Base-by-base conservation (phyloP, 2,888 invertebrate species). In the Drosophila gaucha region DNA sequence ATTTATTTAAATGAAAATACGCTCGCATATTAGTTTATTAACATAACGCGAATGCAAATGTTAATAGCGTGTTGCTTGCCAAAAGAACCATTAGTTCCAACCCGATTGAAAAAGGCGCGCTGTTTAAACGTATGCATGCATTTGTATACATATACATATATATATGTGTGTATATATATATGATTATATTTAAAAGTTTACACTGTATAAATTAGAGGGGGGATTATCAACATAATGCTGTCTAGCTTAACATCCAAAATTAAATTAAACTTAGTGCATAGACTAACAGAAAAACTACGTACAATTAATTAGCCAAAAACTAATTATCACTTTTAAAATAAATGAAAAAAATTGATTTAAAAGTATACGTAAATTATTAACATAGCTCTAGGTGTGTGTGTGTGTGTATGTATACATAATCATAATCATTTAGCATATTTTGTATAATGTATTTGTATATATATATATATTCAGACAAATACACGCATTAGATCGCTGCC, bases 401-500 rank as follows among this genome's bases (percentile, higher is more conserved):
- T 44, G 18, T 16, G 6, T 14, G 14, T 43, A 10, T 43, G 26
- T 69, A 66, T 35, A 65, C 52, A 44, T 51, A 52, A 28, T 31
- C 38, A 22, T 68, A 54, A 69, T 62, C 49, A 38, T 50, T 51
- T 52, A 46, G 51, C 54, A 44, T 36, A 47, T 43, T 33, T 51
- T 66, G 43, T 49, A 47, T 55, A 35, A 35, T 39, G 9, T 31
- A 49, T 24, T 12, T 52, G 22, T 54, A n/a, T 35, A 18, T 44
- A 3, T 49, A 2, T 56, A 43, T 20, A 67, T 38, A 74, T 58
- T 77, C 59, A 89, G 57, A 87, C 89, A 49, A 89, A 86, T 51
- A 89, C 89, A 26, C 89, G 89, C 86, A 89, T 89, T 52, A 89
- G 67, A 80, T 90, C 86, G 70, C 71, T 68, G 65, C 75, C 62